These are phyloP conservation scores for Piaya cayana DNA, from an alignment of 2,113 vertebrate species.

Conservation along the genomic window DNA sequence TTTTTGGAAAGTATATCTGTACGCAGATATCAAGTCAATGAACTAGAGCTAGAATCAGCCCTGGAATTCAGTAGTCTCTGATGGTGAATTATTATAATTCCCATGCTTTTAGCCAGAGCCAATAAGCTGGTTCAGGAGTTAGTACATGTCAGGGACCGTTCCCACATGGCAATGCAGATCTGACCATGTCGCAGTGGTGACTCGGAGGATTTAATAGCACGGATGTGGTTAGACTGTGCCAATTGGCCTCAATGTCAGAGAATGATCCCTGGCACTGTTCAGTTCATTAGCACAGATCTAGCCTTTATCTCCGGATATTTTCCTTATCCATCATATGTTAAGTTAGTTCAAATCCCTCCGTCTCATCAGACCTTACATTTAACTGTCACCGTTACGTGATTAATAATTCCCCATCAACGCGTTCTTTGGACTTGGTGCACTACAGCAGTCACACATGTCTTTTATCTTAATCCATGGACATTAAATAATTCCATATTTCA, in stretches of 20 bases:
- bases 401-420: background rate
- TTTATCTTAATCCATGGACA: background rate
- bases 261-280: background rate
- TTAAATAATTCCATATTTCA: background rate
- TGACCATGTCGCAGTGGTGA: background rate
- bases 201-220: background rate
- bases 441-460: background rate
- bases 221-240: background rate
- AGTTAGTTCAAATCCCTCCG: background rate
- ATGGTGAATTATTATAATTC: background rate
- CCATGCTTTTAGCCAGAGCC: background rate
- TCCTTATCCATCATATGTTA: background rate
- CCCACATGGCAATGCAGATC: background rate
- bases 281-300: constrained; percentile 6
- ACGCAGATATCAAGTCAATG: background rate
- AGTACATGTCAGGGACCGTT: background rate
- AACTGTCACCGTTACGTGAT: background rate
- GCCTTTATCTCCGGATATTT: background rate
- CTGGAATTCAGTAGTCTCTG: background rate
- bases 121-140: background rate
- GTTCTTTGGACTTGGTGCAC: background rate
- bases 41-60: background rate
- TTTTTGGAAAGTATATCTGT: background rate
- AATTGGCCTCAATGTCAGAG: background rate
- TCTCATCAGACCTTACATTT: background rate